Conservation (phyloP, 2,888 invertebrate genomes). For the Galeruca laticollis region DNA sequence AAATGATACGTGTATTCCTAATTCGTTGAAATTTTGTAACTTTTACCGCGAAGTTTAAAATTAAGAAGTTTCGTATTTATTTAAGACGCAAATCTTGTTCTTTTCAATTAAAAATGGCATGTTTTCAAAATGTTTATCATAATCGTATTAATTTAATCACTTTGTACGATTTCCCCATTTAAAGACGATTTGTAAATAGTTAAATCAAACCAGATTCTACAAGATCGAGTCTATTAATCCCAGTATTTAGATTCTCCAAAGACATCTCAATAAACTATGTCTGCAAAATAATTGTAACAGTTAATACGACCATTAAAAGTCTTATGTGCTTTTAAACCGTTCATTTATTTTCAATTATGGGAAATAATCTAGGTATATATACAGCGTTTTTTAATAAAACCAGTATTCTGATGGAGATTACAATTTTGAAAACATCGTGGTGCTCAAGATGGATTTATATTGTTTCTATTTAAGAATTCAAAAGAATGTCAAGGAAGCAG, state of each 20-base stretch:
- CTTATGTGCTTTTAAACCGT: conserved; percentile 21
- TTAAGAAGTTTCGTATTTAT: no score
- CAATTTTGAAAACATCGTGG: neutral
- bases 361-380: conserved; percentile 6
- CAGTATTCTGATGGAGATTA: neutral
- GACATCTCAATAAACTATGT: conserved; percentile 7
- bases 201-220: conserved; percentile 15
- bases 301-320: conserved; percentile 24
- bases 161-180: neutral
- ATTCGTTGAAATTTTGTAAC: no score
- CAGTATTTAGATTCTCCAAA: neutral
- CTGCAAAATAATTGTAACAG: conserved; percentile 11
- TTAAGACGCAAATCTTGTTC: no score
- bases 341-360: conserved; percentile 29
- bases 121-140: no score
- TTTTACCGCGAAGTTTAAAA: no score
- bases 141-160: neutral
- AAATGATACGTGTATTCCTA: no score
- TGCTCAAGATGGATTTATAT: conserved; percentile 2
- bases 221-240: conserved; percentile 2
- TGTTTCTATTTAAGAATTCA: neutral
- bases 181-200: neutral
- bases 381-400: neutral
- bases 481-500: neutral
- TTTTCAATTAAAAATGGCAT: no score